Evolutionary conservation across 2,888 invertebrate species (phyloP), one percentile per base, ranked within the genome.

Genomic region (Celastrina argiolus): DNA sequence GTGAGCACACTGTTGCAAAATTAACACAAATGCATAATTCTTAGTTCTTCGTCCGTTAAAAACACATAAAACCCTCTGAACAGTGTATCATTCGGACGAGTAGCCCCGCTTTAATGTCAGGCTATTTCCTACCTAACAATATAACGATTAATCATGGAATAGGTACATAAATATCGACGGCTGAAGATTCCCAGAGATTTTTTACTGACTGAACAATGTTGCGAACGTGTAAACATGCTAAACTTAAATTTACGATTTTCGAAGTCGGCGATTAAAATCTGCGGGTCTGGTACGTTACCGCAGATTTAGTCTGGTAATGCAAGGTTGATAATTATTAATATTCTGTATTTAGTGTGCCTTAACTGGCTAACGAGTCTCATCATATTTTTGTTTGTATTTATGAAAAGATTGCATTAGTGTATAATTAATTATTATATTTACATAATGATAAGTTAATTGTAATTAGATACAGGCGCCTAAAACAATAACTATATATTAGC

Each of bases 161-260:
- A n/a, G n/a, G n/a, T n/a, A 73, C 82, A 75, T 88, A 84, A 87
- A 87, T 84, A 87, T 83, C 82, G 77, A 78, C 81, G 74, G 68
- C 76, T 84, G 87, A 88, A 75, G 78, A 73, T 80, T 77, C 73
- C 84, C 88, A 88, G 88, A 85, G 73, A 71, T 77, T 74, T 83
- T 87, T 86, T 87, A 85, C 80, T 73, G 78, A 78, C 76, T 78
- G 74, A 70, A 71, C 70, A 72, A 74, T 74, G 77, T 76, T 83
- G 72, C 76, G 36, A 75, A 73, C 56, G 76, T 80, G 76, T 83
- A 80, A 83, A 82, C 80, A 79, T 72, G 81, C 79, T 79, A 80
- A 81, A 73, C 76, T 71, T 72, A 73, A 76, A 78, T 81, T 82
- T 77, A 78, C 79, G 72, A 81, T 70, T 70, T 67, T 64, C 68